Percentiles rank a stretch among this genome's conserved stretches.
Conservation (phyloP, 2,797 vertebrate genomes). For the Nannoperca australis region DNA sequence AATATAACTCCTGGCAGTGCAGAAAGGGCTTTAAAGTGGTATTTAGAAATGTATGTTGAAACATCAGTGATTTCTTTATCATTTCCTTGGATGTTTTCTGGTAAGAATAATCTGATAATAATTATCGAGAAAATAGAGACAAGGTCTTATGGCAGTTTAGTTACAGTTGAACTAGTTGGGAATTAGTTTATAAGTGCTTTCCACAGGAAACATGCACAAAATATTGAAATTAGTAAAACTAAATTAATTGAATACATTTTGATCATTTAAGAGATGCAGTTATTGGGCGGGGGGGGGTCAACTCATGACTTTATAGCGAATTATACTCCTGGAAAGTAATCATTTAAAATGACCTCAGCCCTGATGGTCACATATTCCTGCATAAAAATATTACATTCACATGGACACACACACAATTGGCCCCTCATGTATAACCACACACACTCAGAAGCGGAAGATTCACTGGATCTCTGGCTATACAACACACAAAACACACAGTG, state of each 20-base stretch:
- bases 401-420: background rate
- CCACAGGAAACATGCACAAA: no score
- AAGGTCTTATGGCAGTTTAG: background rate
- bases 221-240: no score
- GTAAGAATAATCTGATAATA: no score
- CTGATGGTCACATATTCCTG: background rate
- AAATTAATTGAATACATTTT: no score
- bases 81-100: no score
- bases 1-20: background rate
- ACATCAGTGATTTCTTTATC: background rate
- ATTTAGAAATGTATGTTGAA: background rate
- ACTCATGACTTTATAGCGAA: background rate
- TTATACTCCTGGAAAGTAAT: background rate
- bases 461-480: background rate
- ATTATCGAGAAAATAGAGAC: no score
- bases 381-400: background rate
- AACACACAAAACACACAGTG: background rate
- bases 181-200: no score
- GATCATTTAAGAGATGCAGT: no score
- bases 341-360: background rate
- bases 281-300: no score
- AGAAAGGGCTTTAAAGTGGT: background rate
- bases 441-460: background rate
- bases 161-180: background rate
- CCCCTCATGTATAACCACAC: background rate